Evolutionary conservation across 2,797 vertebrate species (phyloP).

Genomic region (Cichlasoma orientale): DNA sequence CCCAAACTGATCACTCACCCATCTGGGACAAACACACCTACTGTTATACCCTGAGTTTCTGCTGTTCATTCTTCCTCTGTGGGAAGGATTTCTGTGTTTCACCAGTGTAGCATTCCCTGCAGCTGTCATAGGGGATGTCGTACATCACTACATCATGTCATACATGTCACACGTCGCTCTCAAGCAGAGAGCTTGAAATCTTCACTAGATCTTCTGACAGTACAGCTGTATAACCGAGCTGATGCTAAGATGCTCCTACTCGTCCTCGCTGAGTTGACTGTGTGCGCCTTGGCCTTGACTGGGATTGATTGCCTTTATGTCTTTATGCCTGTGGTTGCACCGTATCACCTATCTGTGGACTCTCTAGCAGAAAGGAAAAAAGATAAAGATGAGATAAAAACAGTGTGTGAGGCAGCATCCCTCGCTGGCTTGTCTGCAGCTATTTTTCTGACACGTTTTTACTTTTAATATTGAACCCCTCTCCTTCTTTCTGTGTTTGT

Average conservation of each 20-base stretch:
- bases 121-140: neutral
- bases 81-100: neutral
- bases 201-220: neutral
- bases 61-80: neutral
- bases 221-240: neutral
- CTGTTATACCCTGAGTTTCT: neutral
- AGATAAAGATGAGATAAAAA: neutral
- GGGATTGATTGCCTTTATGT: neutral
- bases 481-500: neutral
- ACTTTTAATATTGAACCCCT: neutral
- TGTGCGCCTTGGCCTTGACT: neutral
- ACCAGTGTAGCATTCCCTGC: neutral
- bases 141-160: constrained; percentile 1
- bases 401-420: neutral
- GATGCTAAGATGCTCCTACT: neutral
- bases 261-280: neutral
- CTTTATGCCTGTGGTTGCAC: neutral
- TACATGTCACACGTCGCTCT: neutral
- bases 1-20: neutral
- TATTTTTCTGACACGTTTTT: neutral
- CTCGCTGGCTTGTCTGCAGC: neutral
- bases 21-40: neutral
- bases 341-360: neutral
- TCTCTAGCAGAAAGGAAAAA: neutral
- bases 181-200: neutral